Evolutionary conservation across 2,797 vertebrate species (phyloP), one percentile per base, ranked within the genome.

Genomic region (Hypotaenidia okinawae): DNA sequence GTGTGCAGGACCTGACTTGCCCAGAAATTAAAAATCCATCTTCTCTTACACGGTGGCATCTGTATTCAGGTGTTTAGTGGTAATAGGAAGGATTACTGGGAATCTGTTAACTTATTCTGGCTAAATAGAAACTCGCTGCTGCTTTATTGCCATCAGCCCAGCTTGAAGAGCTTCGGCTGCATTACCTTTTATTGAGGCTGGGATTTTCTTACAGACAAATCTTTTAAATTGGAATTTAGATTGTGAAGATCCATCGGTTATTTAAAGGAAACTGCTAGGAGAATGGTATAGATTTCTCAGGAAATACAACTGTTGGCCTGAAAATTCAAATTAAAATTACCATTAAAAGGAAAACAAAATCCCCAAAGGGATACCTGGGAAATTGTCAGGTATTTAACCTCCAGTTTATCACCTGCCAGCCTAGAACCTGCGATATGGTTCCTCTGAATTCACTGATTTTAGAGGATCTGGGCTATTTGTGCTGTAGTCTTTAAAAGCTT

Each of bases 201-300:
- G 84, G 82, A 87, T 94, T 95, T 94, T 81, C 91, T 75, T 70
- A 75, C 82, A 77, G 91, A 92, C 89, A 94, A 93, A 93, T 87
- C 73, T 96, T 87, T 90, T 93, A 87, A 95, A 96, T 94, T 73
- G 87, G 84, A 96, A 52, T 92, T 93, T 89, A 92, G 74, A 74
- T 84, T 85, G 81, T 85, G 94, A 78, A 91, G 92, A 94, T 91
- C 90, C 79, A 5, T 93, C 39, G 14, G 81, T 94, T 95, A 83
- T 84, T 95, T 93, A 93, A 91, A 93, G 84, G 70, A 89, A 96
- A 62, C 80, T 62, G 90, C 68, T 85, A 10, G 35, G 74, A 94
- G 84, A 92, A 81, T 37, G 39, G 51, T 75, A 82, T 59, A 67
- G 94, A 66, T 95, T 93, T 95, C 78, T 91, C 57, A 68, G 55